Base-by-base conservation (phyloP, 1,140 invertebrate genomes). In the Diploscapter pachys region DNA sequence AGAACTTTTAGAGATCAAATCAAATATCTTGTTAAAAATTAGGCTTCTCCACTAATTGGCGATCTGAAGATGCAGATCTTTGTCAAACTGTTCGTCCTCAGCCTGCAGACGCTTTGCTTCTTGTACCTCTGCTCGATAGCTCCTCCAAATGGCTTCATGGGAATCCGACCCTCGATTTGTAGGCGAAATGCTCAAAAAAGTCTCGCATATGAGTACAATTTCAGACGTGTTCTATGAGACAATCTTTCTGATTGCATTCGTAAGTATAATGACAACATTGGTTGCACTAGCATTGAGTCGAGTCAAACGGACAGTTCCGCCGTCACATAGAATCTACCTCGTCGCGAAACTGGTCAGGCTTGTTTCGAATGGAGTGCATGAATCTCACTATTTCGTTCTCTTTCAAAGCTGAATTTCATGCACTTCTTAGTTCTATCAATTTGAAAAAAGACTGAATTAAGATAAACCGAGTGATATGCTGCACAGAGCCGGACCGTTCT, bases 61-160 rank as follows among this genome's bases (percentile, higher is more conserved):
- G 84, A 85, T 57, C 71, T 84, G n/a, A 59, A 74, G n/a, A 85
- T 81, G 0, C 83, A 84, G 75, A 68, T 77, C 31, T 81, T 78
- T 55, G 84, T 84, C 11, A 84, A 84, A 55, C 71, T 85, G 6
- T 31, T 85, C 8, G 79, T 81, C 8, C 73, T 84, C 4, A 50
- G 63, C 8, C 50, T 84, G 3, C 83, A 84, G 73, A 84, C 84
- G 48, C 76, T 84, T 51, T 85, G 83, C 63, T 84, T 84, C 61
- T 70, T 85, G 0, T 84, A 85, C 67, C 67, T 85, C 3, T 83
- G 81, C 63, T 83, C 82, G 9, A 84, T 85, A 31, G 83, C 83
- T 13, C 83, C 83, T 11, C 64, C 63, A 5, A 83, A 81, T 69
- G 83, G 83, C 4, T 85, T 84, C 67, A 80, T 73, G 0, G 80